Percentiles rank a stretch among this genome's conserved stretches.
Evolutionary conservation across 1,140 invertebrate species (phyloP).

Genomic region (Asbolus verrucosus): DNA sequence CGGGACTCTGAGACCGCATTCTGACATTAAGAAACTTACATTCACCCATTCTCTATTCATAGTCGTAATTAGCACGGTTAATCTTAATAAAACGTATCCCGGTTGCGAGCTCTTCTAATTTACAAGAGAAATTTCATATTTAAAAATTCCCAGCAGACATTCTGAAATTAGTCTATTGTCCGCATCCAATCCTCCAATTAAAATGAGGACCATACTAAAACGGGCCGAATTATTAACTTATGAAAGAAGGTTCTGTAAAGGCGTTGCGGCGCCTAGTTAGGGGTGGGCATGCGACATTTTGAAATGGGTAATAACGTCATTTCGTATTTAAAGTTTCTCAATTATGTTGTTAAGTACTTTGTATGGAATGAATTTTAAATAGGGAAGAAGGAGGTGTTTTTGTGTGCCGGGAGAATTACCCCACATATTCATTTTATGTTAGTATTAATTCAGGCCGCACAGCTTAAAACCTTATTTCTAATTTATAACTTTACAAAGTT

Average conservation of each 20-base stretch:
- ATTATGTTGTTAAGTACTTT: conserved; percentile 54
- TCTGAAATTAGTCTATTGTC: too few relatives aligned
- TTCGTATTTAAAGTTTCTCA: conserved; percentile 52
- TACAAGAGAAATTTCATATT: not conserved
- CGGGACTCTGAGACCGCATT: conserved; percentile 19
- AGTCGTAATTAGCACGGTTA: conserved; percentile 23
- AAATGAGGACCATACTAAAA: too few relatives aligned
- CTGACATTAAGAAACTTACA: conserved; percentile 29
- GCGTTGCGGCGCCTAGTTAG: not conserved
- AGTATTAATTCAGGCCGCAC: conserved; percentile 47
- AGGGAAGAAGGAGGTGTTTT: conserved; percentile 47
- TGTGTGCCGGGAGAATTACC: conserved; percentile 27
- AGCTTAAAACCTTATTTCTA: conserved; percentile 50
- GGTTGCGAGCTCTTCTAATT: not conserved
- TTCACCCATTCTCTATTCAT: conserved; percentile 3
- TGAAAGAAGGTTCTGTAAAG: conserved; percentile 7
- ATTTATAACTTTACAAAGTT: conserved; percentile 49
- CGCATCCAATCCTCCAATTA: too few relatives aligned
- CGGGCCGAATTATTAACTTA: not conserved
- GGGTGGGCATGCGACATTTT: not conserved
- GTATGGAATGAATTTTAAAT: conserved; percentile 53
- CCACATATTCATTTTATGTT: conserved; percentile 50
- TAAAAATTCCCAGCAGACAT: not conserved
- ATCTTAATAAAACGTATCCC: conserved; percentile 13
- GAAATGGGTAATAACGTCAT: conserved; percentile 43